Evolutionary conservation across 2,888 invertebrate species (phyloP).

Genomic region (Hanleya hanleyi): DNA sequence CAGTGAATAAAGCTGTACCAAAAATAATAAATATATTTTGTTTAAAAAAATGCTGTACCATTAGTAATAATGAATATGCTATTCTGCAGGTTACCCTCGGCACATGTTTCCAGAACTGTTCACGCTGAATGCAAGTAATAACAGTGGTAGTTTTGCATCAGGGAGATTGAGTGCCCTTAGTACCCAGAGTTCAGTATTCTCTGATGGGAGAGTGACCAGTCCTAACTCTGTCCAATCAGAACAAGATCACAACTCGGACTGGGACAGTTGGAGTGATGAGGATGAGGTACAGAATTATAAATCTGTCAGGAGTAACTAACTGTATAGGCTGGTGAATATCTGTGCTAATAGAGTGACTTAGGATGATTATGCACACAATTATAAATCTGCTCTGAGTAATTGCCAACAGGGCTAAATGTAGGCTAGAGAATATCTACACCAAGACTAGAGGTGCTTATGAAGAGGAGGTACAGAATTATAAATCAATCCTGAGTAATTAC

Average conservation of each 20-base stretch:
- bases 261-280: slow-evolving; percentile 67
- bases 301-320: too few species aligned
- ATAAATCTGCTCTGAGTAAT: background rate
- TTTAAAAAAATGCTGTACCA: too few species aligned
- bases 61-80: too few species aligned
- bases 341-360: background rate
- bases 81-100: background rate
- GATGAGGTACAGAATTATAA: slow-evolving; percentile 42
- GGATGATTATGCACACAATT: background rate
- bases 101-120: slow-evolving; percentile 50
- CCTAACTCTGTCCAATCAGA: slow-evolving; percentile 16
- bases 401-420: background rate
- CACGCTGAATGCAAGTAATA: slow-evolving; percentile 53
- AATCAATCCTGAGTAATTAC: too few species aligned
- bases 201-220: slow-evolving; percentile 14
- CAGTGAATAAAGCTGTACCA: too few species aligned
- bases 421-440: background rate
- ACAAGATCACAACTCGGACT: slow-evolving; percentile 49
- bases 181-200: slow-evolving; percentile 33
- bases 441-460: background rate
- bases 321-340: too few species aligned
- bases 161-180: slow-evolving; percentile 47
- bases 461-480: too few species aligned
- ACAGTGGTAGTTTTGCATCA: slow-evolving; percentile 49
- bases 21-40: too few species aligned